Evolutionary conservation across 2,113 vertebrate species (phyloP).

Genomic region (Polypterus senegalus): DNA sequence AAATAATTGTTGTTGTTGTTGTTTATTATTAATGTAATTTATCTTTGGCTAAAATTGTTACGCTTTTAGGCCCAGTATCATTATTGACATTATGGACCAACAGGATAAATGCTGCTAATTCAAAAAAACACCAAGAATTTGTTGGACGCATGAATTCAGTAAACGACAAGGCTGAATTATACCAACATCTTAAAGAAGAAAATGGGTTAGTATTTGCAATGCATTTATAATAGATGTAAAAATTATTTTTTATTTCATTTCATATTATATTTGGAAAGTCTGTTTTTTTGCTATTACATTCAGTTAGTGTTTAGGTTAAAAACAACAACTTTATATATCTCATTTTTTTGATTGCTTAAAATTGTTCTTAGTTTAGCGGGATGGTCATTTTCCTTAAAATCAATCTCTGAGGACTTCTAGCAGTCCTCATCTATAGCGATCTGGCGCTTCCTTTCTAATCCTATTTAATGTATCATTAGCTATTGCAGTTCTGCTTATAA

Average conservation of each 20-base stretch:
- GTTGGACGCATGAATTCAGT: constrained; percentile 77
- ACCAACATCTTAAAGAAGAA: constrained; percentile 95
- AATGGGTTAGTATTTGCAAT: constrained; percentile 68
- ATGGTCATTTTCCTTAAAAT: no score
- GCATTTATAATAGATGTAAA: not conserved
- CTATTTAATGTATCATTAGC: no score
- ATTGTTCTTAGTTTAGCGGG: no score
- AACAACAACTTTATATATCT: not conserved
- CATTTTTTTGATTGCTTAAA: not conserved
- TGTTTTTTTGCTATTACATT: no score
- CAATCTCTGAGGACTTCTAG: no score
- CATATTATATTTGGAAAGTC: not conserved
- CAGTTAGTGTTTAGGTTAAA: not conserved
- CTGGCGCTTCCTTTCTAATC: no score
- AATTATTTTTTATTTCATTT: not conserved
- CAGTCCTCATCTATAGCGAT: no score
- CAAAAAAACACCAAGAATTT: constrained; percentile 93
- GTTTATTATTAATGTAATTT: not conserved
- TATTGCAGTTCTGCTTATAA: no score
- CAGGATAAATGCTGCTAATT: constrained; percentile 87
- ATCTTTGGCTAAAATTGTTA: not conserved
- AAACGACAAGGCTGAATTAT: constrained; percentile 87
- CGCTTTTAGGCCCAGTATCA: constrained; percentile 70
- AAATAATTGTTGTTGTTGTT: no score
- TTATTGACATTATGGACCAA: constrained; percentile 87